Evolutionary conservation across 1,140 invertebrate genomes (phyloP).

Genomic region (Aphelenchoides fujianensis): DNA sequence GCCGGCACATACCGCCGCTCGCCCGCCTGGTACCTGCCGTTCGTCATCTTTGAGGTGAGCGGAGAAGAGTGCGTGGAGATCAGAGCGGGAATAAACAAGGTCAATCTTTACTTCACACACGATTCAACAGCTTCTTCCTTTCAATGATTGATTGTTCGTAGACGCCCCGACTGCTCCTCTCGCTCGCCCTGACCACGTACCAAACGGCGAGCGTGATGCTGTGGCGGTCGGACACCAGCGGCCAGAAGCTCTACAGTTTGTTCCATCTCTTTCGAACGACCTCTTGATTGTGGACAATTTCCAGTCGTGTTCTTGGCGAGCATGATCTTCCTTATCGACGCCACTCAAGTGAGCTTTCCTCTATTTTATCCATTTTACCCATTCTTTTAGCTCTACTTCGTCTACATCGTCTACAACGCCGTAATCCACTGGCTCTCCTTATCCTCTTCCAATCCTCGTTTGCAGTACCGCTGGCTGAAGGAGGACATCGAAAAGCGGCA

Average conservation of each 20-base stretch:
- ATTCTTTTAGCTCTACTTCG: neutral
- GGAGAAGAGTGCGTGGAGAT: no score
- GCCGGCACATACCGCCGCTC: neutral
- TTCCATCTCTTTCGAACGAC: no score
- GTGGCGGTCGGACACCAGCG: neutral
- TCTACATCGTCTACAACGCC: conserved; percentile 1
- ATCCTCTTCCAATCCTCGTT: no score
- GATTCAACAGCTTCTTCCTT: no score
- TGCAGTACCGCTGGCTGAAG: neutral
- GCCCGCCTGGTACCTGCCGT: neutral
- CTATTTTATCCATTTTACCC: neutral
- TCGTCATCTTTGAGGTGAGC: neutral
- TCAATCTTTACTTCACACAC: neutral
- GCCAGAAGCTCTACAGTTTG: neutral
- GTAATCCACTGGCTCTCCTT: no score
- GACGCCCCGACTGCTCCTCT: neutral
- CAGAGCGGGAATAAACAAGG: no score
- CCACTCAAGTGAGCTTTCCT: neutral
- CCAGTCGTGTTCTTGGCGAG: neutral
- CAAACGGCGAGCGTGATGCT: neutral
- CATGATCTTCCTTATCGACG: neutral
- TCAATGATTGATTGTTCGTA: no score
- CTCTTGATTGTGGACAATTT: no score
- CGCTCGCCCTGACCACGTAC: neutral
- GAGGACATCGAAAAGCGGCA: neutral